Evolutionary conservation across 2,797 vertebrate genomes (phyloP), one percentile per base, ranked within the genome.

Genomic region (Malacoctenus gilli): DNA sequence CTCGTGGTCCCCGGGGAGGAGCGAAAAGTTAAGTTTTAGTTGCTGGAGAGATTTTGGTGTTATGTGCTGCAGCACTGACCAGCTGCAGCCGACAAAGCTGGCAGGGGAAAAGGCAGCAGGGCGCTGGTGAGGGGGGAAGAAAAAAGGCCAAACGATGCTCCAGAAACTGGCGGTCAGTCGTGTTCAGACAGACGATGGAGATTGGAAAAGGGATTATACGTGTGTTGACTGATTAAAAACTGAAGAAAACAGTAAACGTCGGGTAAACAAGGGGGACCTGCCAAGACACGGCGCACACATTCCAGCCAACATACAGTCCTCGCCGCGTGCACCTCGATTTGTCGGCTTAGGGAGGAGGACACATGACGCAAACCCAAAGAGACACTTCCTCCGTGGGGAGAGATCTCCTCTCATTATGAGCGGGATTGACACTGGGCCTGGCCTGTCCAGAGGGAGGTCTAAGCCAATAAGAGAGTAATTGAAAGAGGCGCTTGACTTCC

Each of bases 321-420:
- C 40, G 10, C 20, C 42, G 43, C 31, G 8, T 23, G 39, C 56
- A 48, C 75, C 71, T 51, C 77, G 81, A 77, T 87, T 88, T 85
- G 87, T 86, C 23, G 54, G 67, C 72, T 73, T 77, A 71, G 77
- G 77, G 34, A 49, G 77, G 82, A 86, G 74, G 87, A 85, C 73
- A 82, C 71, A 49, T 68, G 80, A 81, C 52, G 35, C 76, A 84
- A 90, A 91, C 78, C 82, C 85, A 75, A 86, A 84, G 76, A 89
- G 86, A 87, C 87, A 80, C 72, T 71, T 80, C 56, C 77, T 88
- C 88, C 74, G 43, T 53, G 72, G 85, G 84, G 86, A 87, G 74
- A 87, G 82, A 89, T 90, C 86, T 83, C 80, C 85, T 86, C 86
- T 91, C 87, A 89, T 92, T 92, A 90, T 52, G 70, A 72, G 72